Evolutionary conservation across 1,140 invertebrate genomes (phyloP), one percentile per base, ranked within the genome.

Genomic region (Zaprionus lachaisei): DNA sequence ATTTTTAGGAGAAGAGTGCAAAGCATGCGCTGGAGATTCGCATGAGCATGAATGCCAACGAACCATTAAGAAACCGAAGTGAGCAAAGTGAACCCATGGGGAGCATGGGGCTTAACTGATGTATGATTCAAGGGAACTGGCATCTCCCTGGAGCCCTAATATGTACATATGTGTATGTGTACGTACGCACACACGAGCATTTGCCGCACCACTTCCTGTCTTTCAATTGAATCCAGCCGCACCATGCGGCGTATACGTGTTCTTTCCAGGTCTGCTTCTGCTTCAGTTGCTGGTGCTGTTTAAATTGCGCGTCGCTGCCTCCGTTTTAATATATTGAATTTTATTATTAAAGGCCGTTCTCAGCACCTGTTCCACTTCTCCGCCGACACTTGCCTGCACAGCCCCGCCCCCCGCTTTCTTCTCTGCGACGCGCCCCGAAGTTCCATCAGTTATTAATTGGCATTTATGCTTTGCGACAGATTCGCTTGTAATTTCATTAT

Each of bases 261-360:
- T 80, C 34, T 51, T 66, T 44, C 15, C 24, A 17, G 17, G 9
- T 49, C n/a, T 28, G 26, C 54, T 17, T 57, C 60, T 14, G 55
- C 4, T 20, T 11, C 34, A 1, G 49, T 24, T 26, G 31, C 31
- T 34, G 28, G 22, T 20, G 7, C 44, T 22, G 44, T 73, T 77
- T 76, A 67, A 72, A 68, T 55, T 76, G 68, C 26, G 24, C 34
- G 22, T 49, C 49, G 26, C 44, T 69, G 41, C 37, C 37, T 49
- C 5, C 38, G 22, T 71, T 60, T 54, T 24, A 61, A 57, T 72
- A 74, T 70, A 77, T 67, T 51, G 41, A 79, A 75, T 80, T 71
- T 80, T 80, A 60, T 75, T 81, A 87, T 87, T 80, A 78, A 80
- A 78, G 57, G 61, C 67, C 34, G 66, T 80, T 72, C 55, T 56